phyloP scores from a whole-genome alignment of 2,113 vertebrate species.

The Scopus umbretta region DNA sequence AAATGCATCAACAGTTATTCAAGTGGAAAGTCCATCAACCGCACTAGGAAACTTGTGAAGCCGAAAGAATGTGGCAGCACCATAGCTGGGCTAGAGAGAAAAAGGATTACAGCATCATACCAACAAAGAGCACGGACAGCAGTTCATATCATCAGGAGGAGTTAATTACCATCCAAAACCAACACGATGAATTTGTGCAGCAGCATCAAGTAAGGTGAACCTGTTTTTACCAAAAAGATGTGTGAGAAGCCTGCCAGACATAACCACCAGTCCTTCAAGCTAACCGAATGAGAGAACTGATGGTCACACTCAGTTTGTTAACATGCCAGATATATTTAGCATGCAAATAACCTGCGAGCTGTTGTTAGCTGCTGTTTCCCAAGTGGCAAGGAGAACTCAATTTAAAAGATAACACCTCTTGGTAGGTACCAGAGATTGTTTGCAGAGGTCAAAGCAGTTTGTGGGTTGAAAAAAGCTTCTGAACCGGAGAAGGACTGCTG shows the following conservation, averaged over 20 bases:
- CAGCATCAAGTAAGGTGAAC: not conserved
- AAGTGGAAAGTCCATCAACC: not conserved
- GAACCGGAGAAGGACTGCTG: not conserved
- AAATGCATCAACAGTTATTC: not conserved
- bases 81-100: not conserved
- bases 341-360: not conserved
- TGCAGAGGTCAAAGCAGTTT: not conserved
- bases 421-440: not conserved
- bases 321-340: not conserved
- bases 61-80: not conserved
- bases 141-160: not conserved
- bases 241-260: not conserved
- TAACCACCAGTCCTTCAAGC: not conserved
- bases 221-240: not conserved
- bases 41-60: not conserved
- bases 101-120: not conserved
- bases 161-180: not conserved
- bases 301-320: not conserved
- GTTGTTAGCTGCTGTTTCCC: not conserved
- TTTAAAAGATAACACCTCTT: not conserved
- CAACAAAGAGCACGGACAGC: not conserved
- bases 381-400: not conserved
- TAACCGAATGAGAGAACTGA: not conserved
- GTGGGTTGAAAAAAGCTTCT: not conserved
- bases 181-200: not conserved